Base-by-base conservation (phyloP, 2,113 vertebrate genomes). In the Odontesthes bonariensis region DNA sequence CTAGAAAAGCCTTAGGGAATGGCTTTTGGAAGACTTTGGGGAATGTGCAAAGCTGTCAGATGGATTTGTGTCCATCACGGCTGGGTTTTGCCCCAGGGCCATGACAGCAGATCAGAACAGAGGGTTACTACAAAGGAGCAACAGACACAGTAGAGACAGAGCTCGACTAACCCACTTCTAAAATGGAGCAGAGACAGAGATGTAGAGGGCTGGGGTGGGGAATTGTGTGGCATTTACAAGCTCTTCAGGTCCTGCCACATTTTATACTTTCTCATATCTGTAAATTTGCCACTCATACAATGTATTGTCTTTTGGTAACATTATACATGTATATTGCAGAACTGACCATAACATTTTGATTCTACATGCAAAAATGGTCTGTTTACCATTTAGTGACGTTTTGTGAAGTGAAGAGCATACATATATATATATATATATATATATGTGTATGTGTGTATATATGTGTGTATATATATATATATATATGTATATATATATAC, bases 51-150 rank as follows among this genome's bases (percentile, higher is more conserved):
- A 87, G 72, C 89, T 90, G 90, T 91, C 89, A 87, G 79, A 85
- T 84, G 83, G 85, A 86, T 90, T 85, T 84, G 83, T 87, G 89
- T 91, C 87, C 88, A 86, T 92, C 89, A 85, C 38, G 47, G 79
- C 68, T 81, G 67, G 19, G 31, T 79, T 86, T 63, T 81, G 77
- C 89, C 89, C 73, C 20, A 8, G 73, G 91, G 87, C 69, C 16
- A 2, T 65, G 75, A 84, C 78, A 84, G 79, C 70, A 83, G 85
- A 89, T 89, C 81, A 86, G 77, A 90, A 86, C 76, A 83, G 61
- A 81, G 75, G 82, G 75, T 79, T 88, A 78, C 74, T 84, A 82
- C 80, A 90, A 89, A 88, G 84, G 77, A 84, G 66, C 79, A 83
- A 84, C 72, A 81, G 69, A 90, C 73, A 84, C 53, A 79, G 75